A percentile compares a stretch with the other conserved stretches of the same genome.
Conservation (phyloP, 2,888 invertebrate species). For the Dichetophora obliterata region DNA sequence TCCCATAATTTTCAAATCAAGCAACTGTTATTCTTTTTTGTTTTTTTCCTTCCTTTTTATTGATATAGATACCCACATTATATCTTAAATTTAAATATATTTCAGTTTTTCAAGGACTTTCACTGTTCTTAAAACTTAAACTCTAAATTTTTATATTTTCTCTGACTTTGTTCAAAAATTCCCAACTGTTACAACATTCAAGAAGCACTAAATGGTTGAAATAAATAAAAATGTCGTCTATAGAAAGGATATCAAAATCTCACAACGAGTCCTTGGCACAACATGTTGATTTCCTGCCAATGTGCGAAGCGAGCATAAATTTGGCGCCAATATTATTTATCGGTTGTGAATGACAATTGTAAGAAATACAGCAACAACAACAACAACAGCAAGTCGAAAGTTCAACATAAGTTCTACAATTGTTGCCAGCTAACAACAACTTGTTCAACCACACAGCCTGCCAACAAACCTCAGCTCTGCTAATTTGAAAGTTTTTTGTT, state of each 20-base stretch:
- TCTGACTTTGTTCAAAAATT: too few relatives aligned
- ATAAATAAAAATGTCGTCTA: neutral
- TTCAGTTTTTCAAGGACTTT: too few relatives aligned
- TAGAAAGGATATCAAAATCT: constrained; percentile 10
- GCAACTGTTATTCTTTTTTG: too few relatives aligned
- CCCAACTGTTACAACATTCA: too few relatives aligned
- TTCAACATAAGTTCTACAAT: constrained; percentile 5
- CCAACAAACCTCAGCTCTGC: neutral
- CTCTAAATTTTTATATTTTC: too few relatives aligned
- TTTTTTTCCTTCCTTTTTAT: too few relatives aligned
- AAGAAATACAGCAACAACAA: neutral
- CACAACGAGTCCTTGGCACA: constrained; percentile 19
- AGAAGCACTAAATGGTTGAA: too few relatives aligned
- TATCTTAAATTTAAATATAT: too few relatives aligned
- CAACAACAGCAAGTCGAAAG: neutral
- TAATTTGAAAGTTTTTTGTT: constrained; percentile 26
- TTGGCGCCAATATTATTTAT: constrained; percentile 33
- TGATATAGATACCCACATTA: too few relatives aligned
- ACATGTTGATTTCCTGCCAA: constrained; percentile 21
- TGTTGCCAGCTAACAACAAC: neutral
- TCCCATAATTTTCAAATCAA: too few relatives aligned
- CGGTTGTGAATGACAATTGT: constrained; percentile 20
- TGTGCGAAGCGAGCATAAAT: neutral
- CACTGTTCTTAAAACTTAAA: too few relatives aligned
- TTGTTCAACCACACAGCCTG: neutral